Base-by-base conservation (phyloP, 1,140 invertebrate genomes). In the Temnothorax nylanderi region DNA sequence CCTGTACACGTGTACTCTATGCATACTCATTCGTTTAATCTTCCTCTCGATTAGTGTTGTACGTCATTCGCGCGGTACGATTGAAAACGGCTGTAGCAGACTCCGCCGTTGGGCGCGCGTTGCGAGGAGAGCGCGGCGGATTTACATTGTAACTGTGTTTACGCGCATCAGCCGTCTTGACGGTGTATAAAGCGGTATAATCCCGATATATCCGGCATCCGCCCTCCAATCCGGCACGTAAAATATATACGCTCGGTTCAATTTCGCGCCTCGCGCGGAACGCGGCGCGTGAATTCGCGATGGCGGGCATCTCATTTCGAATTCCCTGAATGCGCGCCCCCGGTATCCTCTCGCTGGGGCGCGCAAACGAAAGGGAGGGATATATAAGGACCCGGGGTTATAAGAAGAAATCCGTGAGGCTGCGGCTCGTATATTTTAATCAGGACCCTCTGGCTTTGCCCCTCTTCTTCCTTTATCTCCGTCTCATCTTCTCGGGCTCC, bases 391-490 rank as follows among this genome's bases (percentile, higher is more conserved):
- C 69, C 80, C 69, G 21, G 90, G 91, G 91, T 93, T 94, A 94
- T 91, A 91, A 91, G 89, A 90, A 94, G 94, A 94, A 95, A 95
- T 94, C 93, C 93, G 93, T 92, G 90, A 94, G 92, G 91, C 92
- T 92, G 90, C 54, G 69, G 93, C 91, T 94, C 94, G 93, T 95
- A 95, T 95, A 95, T 95, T 95, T 95, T 95, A 95, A 94, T 95
- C 94, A 95, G 92, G 89, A 93, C 90, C 87, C 89, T 82, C 89
- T 87, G 86, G 85, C 90, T 72, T 89, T 88, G 85, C 87, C 88
- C 74, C 60, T 84, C 71, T 78, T 82, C 54, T 85, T 87, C 87
- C 87, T 87, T 91, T 87, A 89, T 91, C 86, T 89, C 67, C 76
- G 67, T 91, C 89, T 90, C 78, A 84, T 86, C 89, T 78, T 51